Conservation (phyloP, 2,113 vertebrate genomes). For the Herpetotheres cachinnans region DNA sequence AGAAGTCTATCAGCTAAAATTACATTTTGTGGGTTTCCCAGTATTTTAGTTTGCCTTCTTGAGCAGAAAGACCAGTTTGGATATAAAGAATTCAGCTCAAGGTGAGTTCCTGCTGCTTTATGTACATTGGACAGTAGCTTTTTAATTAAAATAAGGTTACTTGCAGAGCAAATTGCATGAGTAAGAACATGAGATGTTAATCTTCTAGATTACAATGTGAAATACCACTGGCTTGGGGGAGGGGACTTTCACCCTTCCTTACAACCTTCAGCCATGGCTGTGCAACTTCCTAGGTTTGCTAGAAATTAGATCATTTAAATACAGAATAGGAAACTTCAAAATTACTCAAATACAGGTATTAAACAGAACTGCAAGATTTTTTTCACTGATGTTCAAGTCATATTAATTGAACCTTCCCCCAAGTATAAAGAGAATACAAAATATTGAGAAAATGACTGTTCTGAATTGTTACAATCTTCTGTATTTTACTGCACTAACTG, state of each 20-base stretch:
- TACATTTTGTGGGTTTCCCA: background rate
- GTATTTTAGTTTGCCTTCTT: background rate
- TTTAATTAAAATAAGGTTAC: conserved; percentile 29
- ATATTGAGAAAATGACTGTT: background rate
- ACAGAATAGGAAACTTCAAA: background rate
- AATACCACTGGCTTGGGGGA: background rate
- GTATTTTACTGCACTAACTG: background rate
- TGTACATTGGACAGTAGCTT: background rate
- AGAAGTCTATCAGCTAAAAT: conserved; percentile 3
- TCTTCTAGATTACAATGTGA: background rate
- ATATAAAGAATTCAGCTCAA: background rate
- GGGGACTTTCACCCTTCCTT: background rate
- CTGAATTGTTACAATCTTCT: background rate
- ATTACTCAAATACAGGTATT: background rate
- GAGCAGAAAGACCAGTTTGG: background rate
- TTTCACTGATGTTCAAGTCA: background rate
- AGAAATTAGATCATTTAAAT: background rate
- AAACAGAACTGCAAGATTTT: background rate
- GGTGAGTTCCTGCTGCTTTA: background rate
- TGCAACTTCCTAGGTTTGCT: background rate
- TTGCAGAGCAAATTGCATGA: background rate
- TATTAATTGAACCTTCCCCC: background rate
- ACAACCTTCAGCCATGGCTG: background rate
- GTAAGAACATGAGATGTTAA: background rate
- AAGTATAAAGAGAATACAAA: background rate